A percentile compares a stretch with the other conserved stretches of the same genome.
Conservation (phyloP, 2,888 invertebrate species). For the Spisula solida region DNA sequence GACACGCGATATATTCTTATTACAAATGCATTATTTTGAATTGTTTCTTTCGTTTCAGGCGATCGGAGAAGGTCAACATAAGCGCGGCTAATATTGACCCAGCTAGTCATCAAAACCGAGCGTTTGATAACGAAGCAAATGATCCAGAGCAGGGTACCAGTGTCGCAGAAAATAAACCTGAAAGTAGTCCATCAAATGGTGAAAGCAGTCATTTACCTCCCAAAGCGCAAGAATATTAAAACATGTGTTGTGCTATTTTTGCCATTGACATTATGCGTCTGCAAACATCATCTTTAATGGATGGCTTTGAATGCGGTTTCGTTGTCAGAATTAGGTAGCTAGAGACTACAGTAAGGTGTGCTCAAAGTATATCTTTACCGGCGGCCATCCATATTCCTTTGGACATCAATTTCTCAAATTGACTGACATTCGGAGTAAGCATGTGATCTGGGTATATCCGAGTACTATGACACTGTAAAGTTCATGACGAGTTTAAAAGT, state of each 20-base stretch:
- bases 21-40: background rate
- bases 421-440: too few relatives aligned
- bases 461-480: background rate
- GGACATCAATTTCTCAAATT: too few relatives aligned
- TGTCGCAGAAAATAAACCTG: constrained; percentile 25
- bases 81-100: constrained; percentile 40
- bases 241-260: background rate
- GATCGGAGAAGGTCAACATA: constrained; percentile 55
- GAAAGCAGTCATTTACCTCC: background rate
- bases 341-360: too few relatives aligned
- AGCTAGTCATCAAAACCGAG: constrained; percentile 51
- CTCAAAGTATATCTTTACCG: too few relatives aligned
- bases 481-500: background rate
- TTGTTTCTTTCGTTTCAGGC: constrained; percentile 31
- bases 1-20: background rate
- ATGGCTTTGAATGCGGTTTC: too few relatives aligned
- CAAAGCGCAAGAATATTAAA: constrained; percentile 12
- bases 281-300: too few relatives aligned
- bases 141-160: constrained; percentile 52
- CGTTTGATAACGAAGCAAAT: constrained; percentile 44
- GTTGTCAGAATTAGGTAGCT: too few relatives aligned
- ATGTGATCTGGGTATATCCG: background rate
- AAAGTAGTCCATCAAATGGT: constrained; percentile 20
- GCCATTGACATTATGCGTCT: background rate
- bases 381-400: too few relatives aligned